Evolutionary conservation across 1,140 invertebrate species (phyloP), one percentile per base, ranked within the genome.

Genomic region (Yoshiicerus persimilis): DNA sequence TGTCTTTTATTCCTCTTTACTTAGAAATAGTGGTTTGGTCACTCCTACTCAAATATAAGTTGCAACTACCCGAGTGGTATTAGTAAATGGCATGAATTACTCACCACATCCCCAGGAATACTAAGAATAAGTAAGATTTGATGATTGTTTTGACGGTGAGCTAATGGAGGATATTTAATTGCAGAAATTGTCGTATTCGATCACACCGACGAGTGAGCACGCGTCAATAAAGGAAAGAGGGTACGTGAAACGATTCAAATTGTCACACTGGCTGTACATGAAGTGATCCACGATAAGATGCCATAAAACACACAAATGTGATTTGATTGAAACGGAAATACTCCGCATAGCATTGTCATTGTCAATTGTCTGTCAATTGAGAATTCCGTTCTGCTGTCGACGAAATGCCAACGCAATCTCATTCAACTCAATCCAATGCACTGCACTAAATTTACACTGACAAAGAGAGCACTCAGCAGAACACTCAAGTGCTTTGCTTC

Each of bases 171-270:
- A 34, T 80, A 87, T 86, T 87, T 91, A 92, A 36, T 77, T 92
- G 70, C 91, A 94, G 94, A 93, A 92, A 91, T 80, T 94, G 27
- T 93, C 94, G 5, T 91, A 94, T 39, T 93, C 93, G 86, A 94
- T 94, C 64, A 93, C 94, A 6, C 94, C 94, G 2, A 88, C 91
- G 6, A 93, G 93, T 90, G 94, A 94, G 90, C 94, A 94, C 86
- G 92, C 93, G 86, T 92, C 91, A 13, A 93, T 94, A 32, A 91
- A 92, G 80, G 91, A 92, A 88, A 93, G 92, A 16, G 92, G 93
- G 36, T 91, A 93, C 32, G 93, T 93, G 5, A 93, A 91, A 85
- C 92, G 94, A 90, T 94, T 94, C 90, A 92, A 92, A 88, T 92
- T 92, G 34, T 92, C 92, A 90, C 94, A 94, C 90, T 94, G 94